phyloP scores from a whole-genome alignment of 1,140 invertebrate genomes.

The Phymastichus coffea region DNA sequence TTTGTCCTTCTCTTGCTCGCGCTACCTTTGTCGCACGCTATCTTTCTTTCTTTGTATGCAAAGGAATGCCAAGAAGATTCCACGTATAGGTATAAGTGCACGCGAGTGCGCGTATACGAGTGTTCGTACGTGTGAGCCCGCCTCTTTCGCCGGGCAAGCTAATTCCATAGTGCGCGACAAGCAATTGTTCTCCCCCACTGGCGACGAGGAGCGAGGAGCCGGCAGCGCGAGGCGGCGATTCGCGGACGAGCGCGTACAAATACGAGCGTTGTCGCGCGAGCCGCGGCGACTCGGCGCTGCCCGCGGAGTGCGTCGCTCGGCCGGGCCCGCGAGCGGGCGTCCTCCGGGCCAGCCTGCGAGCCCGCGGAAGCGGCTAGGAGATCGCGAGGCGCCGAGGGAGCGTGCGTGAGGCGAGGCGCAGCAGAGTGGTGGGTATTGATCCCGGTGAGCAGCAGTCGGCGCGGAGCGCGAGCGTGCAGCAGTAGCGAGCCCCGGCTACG shows the following conservation, averaged over 20 bases:
- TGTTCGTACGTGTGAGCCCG: background rate
- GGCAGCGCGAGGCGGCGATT: too few species aligned
- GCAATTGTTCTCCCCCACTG: constrained; percentile 21
- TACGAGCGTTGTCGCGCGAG: constrained; percentile 9
- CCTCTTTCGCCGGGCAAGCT: constrained; percentile 10
- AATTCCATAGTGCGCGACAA: constrained; percentile 18
- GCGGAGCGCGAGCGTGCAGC: too few species aligned
- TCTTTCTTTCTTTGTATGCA: constrained; percentile 24
- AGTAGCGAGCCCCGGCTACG: constrained; percentile 50
- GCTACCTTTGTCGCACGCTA: constrained; percentile 21
- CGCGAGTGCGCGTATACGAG: too few species aligned
- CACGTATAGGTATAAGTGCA: too few species aligned
- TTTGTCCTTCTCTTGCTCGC: constrained; percentile 10
- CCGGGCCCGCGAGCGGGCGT: too few species aligned
- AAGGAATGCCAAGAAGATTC: constrained; percentile 19
- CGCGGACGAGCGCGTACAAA: constrained; percentile 20
- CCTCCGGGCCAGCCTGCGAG: too few species aligned
- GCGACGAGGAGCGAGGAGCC: too few species aligned
- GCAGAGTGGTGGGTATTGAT: constrained; percentile 51
- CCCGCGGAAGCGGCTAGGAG: too few species aligned
- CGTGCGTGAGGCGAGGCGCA: constrained; percentile 44
- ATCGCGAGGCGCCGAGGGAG: too few species aligned
- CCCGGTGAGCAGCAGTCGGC: constrained; percentile 39
- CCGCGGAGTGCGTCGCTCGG: too few species aligned
- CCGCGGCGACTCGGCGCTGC: too few species aligned